These are phyloP conservation scores for Caenorhabditis drosophilae DNA, from an alignment of 2,888 invertebrate species.

Conservation along the genomic window DNA sequence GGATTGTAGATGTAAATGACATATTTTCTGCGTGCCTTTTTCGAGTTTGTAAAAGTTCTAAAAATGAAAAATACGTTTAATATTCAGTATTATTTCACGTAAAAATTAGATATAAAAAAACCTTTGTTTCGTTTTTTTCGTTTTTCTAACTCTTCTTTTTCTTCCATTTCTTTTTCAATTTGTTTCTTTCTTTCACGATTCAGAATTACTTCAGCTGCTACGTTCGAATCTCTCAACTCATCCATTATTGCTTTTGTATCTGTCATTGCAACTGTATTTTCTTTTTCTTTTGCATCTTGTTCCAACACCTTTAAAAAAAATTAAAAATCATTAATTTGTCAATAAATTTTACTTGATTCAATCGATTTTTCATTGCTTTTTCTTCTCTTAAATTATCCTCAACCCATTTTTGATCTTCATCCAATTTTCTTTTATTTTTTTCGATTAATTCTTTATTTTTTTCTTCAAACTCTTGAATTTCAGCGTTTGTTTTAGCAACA, in stretches of 20 bases:
- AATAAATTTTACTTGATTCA: slow-evolving; percentile 36
- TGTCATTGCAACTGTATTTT: slow-evolving; percentile 27
- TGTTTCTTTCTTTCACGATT: slow-evolving; percentile 77
- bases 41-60: slow-evolving; percentile 38
- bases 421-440: slow-evolving; percentile 62
- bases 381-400: slow-evolving; percentile 71
- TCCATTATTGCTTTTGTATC: slow-evolving; percentile 82
- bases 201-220: slow-evolving; percentile 79
- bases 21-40: slow-evolving; percentile 46
- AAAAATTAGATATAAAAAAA: slow-evolving; percentile 4
- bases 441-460: slow-evolving; percentile 61
- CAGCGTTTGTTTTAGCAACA: slow-evolving; percentile 55
- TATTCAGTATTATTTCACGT: background rate
- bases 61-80: slow-evolving; percentile 6
- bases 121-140: slow-evolving; percentile 77
- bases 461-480: slow-evolving; percentile 56
- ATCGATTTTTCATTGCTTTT: slow-evolving; percentile 41
- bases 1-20: slow-evolving; percentile 40
- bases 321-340: no score
- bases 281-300: slow-evolving; percentile 41
- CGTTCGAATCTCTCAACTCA: slow-evolving; percentile 90
- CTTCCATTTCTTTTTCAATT: slow-evolving; percentile 71
- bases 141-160: slow-evolving; percentile 64
- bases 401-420: slow-evolving; percentile 77
- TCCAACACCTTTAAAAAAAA: no score